Percentiles rank a stretch among this genome's conserved stretches.
Conservation (phyloP, 2,888 invertebrate species). For the Limnephilus rhombicus region DNA sequence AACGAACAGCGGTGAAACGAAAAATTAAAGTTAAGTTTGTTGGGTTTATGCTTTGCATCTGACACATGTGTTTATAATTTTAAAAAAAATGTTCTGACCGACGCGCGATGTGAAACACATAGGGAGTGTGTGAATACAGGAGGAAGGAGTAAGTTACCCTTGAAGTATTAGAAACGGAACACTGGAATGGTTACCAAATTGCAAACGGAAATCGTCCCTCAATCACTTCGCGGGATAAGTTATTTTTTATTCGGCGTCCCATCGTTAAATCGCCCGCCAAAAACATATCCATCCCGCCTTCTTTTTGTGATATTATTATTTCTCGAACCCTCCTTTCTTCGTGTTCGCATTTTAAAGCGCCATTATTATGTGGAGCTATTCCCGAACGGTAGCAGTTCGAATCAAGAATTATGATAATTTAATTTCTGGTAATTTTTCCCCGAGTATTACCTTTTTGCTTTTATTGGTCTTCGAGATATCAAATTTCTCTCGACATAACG, state of each 20-base stretch:
- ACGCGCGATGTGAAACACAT: not conserved
- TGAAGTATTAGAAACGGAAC: slow-evolving; percentile 15
- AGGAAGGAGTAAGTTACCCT: not conserved
- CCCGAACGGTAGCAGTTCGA: slow-evolving; percentile 62
- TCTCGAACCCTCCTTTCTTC: slow-evolving; percentile 32
- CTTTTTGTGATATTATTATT: slow-evolving; percentile 24
- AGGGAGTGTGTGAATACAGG: not conserved
- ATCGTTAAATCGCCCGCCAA: slow-evolving; percentile 35
- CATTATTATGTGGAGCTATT: slow-evolving; percentile 60
- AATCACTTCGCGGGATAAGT: slow-evolving; percentile 7
- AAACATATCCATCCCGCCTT: slow-evolving; percentile 14
- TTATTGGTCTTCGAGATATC: slow-evolving; percentile 12
- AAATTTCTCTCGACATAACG: slow-evolving; percentile 20
- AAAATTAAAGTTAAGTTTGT: no score
- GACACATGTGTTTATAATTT: not conserved
- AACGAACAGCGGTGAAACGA: no score
- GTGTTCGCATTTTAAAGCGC: slow-evolving; percentile 53
- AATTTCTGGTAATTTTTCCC: slow-evolving; percentile 61
- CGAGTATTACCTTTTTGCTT: slow-evolving; percentile 7
- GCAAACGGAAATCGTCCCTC: slow-evolving; percentile 38
- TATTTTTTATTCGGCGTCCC: slow-evolving; percentile 19
- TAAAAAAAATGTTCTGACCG: not conserved
- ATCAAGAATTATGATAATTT: slow-evolving; percentile 65
- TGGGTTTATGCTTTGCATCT: no score
- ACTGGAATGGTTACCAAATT: slow-evolving; percentile 36